Evolutionary conservation across 2,888 invertebrate species (phyloP).

Genomic region (Taphrorychus bicolor): DNA sequence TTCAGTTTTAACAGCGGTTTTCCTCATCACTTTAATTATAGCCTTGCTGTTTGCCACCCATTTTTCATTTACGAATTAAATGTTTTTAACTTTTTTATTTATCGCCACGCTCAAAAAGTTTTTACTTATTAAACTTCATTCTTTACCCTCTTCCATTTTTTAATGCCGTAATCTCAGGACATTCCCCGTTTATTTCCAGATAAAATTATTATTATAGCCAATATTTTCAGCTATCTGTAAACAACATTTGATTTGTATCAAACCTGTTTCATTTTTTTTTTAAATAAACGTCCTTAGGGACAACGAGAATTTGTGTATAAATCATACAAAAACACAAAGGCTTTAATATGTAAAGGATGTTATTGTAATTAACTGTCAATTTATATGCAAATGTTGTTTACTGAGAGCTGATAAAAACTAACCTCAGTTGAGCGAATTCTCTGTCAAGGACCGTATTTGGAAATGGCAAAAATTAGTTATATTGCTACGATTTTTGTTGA

Average conservation of each 20-base stretch:
- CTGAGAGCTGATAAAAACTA: neutral
- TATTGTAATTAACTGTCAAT: constrained; percentile 8
- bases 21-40: constrained; percentile 47
- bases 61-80: constrained; percentile 42
- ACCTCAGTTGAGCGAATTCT: constrained; percentile 1
- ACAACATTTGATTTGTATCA: too few relatives aligned
- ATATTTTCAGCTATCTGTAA: neutral
- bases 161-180: constrained; percentile 30
- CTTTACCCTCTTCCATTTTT: constrained; percentile 34
- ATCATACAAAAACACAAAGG: constrained; percentile 1
- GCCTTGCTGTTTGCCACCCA: constrained; percentile 42
- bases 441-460: neutral
- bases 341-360: constrained; percentile 6
- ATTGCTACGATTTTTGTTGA: neutral
- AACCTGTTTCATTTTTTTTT: too few relatives aligned
- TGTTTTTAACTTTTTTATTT: constrained; percentile 42
- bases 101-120: constrained; percentile 39
- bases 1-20: constrained; percentile 50
- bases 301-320: neutral
- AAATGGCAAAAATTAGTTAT: neutral
- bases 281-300: neutral
- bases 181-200: neutral
- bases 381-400: constrained; percentile 7
- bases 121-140: constrained; percentile 41
- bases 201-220: neutral